Evolutionary conservation across 2,888 invertebrate genomes (phyloP), one percentile per base, ranked within the genome.

Genomic region (Balanococcus diminutus): DNA sequence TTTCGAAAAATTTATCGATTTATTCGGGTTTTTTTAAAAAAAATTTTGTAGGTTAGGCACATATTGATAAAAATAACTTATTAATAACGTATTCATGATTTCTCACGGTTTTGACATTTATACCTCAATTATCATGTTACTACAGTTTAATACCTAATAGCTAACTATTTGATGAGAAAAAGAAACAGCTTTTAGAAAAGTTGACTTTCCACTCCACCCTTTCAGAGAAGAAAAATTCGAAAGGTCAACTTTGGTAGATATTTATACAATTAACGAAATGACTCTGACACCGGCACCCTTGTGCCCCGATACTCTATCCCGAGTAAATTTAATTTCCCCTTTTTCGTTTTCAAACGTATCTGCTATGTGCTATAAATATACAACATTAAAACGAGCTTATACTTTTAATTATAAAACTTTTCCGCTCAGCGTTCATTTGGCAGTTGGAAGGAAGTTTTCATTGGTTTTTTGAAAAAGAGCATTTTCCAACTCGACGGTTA

Each of bases 391-490:
- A 67, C 67, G 16, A 67, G 28, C 67, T 67, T 56, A 42, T 56
- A 67, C 67, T 32, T 79, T 79, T 79, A 79, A 79, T 79, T 79
- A 79, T 79, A 79, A 79, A 79, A 79, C 75, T 79, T 79, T 79
- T 36, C 28, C 75, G 25, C 28, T 36, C 25, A 79, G 28, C 28
- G 32, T 36, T 36, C 75, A 79, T 79, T 79, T 79, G 28, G 36
- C 36, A 36, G 75, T 19, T 32, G 36, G 36, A 67, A 67, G 36
- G 36, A 67, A 67, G 28, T 67, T 67, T 67, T 28, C 28, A 14
- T 28, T 16, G 11, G 28, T 28, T 31, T n/a, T 79, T 79, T 79
- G 36, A 36, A 32, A 75, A 75, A 11, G 16, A 36, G 28, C n/a
- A 36, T 32, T 31, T 72, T 32, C 8, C 22, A 67, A 67, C 31